These are phyloP conservation scores for Lypha dubia DNA, from an alignment of 2,888 invertebrate genomes.

Conservation along the genomic window DNA sequence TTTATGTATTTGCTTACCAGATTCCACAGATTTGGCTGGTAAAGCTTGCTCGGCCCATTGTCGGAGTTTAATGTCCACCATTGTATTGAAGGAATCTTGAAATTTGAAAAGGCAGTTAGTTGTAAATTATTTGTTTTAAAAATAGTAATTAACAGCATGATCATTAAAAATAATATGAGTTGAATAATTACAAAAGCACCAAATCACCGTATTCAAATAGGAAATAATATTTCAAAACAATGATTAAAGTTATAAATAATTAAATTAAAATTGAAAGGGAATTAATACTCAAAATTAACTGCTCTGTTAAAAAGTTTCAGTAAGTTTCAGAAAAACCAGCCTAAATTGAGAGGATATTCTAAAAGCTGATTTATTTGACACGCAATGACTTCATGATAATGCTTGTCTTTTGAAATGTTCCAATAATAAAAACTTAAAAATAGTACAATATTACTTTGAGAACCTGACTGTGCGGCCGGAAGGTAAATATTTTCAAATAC, in stretches of 20 bases:
- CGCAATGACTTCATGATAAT: conserved; percentile 47
- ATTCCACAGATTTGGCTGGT: conserved; percentile 92
- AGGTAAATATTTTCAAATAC: conserved; percentile 97
- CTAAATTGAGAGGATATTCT: not conserved
- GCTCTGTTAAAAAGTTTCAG: no score
- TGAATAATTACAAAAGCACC: conserved; percentile 8
- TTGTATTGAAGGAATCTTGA: conserved; percentile 92
- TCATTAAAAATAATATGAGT: conserved; percentile 9
- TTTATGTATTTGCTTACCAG: conserved; percentile 84
- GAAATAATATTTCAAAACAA: not conserved
- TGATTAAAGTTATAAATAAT: not conserved
- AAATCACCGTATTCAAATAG: not conserved
- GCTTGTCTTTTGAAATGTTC: conserved; percentile 49
- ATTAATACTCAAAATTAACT: not conserved
- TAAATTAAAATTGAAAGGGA: not conserved
- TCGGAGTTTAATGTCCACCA: conserved; percentile 96
- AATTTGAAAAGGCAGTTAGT: conserved; percentile 19
- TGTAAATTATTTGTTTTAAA: not conserved
- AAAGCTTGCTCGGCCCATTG: conserved; percentile 97
- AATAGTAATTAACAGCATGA: not conserved
- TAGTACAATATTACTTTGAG: conserved; percentile 83
- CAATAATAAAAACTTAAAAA: conserved; percentile 73
- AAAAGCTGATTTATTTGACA: conserved; percentile 19
- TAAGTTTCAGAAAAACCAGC: no score
- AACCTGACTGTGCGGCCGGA: conserved; percentile 93